Percentiles rank a stretch among this genome's conserved stretches.
These are phyloP conservation scores for Lethrus apterus DNA, from an alignment of 1,140 invertebrate species.

Conservation along the genomic window DNA sequence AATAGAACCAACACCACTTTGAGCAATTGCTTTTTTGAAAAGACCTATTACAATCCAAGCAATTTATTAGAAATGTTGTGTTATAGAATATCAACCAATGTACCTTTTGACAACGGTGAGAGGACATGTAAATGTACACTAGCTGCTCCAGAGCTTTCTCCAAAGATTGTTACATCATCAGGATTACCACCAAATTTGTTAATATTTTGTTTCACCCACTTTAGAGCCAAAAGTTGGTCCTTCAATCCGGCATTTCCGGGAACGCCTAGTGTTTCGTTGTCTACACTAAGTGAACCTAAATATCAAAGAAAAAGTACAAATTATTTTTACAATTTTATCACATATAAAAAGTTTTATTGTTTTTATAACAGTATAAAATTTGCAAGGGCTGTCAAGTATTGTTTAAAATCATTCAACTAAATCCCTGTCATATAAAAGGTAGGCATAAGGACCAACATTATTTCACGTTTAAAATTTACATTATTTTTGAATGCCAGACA, in stretches of 20 bases:
- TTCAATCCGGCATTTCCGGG: slow-evolving; percentile 4
- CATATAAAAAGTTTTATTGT: too few species aligned
- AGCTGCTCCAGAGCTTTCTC: not conserved
- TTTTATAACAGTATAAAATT: too few species aligned
- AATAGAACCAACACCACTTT: slow-evolving; percentile 1
- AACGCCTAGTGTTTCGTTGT: slow-evolving; percentile 2
- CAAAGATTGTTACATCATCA: slow-evolving; percentile 25
- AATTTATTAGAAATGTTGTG: not conserved
- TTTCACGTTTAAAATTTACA: too few species aligned
- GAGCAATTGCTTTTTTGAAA: slow-evolving; percentile 4
- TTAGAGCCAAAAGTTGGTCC: slow-evolving; percentile 4
- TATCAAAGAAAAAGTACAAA: not conserved
- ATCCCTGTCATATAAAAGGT: too few species aligned
- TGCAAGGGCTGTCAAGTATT: too few species aligned
- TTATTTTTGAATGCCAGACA: too few species aligned
- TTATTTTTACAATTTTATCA: too few species aligned
- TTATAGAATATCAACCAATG: slow-evolving; percentile 24
- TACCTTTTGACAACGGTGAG: slow-evolving; percentile 47
- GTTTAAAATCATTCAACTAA: too few species aligned
- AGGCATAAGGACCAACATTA: not conserved
- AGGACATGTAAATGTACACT: slow-evolving; percentile 30
- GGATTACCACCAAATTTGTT: slow-evolving; percentile 26
- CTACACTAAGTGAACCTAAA: slow-evolving; percentile 5
- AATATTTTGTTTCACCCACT: slow-evolving; percentile 6
- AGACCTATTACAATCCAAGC: not conserved